phyloP scores from a whole-genome alignment of 2,113 vertebrate species.

The Oxyura jamaicensis region DNA sequence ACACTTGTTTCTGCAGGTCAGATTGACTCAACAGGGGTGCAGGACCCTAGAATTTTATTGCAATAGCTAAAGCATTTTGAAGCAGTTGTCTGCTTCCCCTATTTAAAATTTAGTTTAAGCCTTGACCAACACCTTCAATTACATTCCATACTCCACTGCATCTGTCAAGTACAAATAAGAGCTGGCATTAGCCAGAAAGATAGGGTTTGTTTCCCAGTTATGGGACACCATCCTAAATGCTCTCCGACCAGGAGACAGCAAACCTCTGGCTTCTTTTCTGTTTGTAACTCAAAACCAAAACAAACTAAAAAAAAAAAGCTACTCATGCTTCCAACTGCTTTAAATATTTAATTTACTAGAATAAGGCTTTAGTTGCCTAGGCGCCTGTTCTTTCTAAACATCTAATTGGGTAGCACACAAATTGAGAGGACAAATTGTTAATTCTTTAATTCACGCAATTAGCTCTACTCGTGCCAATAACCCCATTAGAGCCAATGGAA shows the following conservation, averaged over 20 bases:
- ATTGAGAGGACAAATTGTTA: not conserved
- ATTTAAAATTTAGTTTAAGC: not conserved
- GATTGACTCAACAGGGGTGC: accelerated
- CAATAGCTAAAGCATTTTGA: not conserved
- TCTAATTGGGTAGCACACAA: not conserved
- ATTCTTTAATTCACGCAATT: not conserved
- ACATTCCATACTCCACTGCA: not conserved
- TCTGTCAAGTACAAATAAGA: not conserved
- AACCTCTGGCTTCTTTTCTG: not conserved
- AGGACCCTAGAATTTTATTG: not conserved
- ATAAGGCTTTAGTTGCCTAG: not conserved
- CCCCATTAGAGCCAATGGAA: not conserved
- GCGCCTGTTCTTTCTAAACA: not conserved
- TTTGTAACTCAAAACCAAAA: not conserved
- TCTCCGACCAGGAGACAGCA: not conserved
- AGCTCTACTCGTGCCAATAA: not conserved
- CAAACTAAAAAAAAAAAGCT: not conserved
- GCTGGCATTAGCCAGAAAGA: not conserved
- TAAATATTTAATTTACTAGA: not conserved
- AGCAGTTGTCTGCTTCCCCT: not conserved
- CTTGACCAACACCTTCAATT: not conserved
- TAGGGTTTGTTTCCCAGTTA: not conserved
- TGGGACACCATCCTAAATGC: not conserved
- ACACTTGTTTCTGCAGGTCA: not conserved
- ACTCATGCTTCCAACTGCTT: not conserved